Percentiles rank a stretch among this genome's conserved stretches.
These are phyloP conservation scores for Cyanoderma ruficeps DNA, from an alignment of 2,113 vertebrate species.

Conservation along the genomic window DNA sequence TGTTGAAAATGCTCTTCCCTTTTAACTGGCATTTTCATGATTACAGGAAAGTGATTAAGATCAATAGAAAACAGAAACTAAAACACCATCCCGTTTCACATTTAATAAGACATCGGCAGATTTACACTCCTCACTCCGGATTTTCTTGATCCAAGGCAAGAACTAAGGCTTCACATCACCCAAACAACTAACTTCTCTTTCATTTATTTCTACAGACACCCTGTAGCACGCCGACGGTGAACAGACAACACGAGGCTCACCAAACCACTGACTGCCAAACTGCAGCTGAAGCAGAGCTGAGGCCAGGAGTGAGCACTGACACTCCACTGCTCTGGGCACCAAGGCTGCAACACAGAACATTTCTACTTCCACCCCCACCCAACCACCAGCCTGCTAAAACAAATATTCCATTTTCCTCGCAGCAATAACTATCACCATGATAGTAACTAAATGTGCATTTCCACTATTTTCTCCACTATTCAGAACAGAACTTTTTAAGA, in stretches of 20 bases:
- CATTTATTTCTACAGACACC: neutral
- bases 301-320: fast-evolving
- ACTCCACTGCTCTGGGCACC: neutral
- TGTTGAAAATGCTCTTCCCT: neutral
- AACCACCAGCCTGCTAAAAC: neutral
- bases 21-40: neutral
- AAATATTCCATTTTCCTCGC: neutral
- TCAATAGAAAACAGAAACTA: neutral
- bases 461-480: neutral
- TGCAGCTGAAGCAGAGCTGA: neutral
- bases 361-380: neutral
- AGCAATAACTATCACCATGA: neutral
- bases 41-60: neutral
- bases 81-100: neutral
- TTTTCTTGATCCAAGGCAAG: neutral
- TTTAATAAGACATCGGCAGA: neutral
- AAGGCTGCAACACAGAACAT: neutral
- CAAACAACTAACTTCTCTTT: neutral
- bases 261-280: neutral
- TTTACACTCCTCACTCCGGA: neutral
- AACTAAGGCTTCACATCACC: neutral
- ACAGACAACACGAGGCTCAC: neutral
- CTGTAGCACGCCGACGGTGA: fast-evolving
- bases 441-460: neutral
- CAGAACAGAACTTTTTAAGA: neutral